Base-by-base conservation (phyloP, 2,797 vertebrate species). In the Clarias pachynema region DNA sequence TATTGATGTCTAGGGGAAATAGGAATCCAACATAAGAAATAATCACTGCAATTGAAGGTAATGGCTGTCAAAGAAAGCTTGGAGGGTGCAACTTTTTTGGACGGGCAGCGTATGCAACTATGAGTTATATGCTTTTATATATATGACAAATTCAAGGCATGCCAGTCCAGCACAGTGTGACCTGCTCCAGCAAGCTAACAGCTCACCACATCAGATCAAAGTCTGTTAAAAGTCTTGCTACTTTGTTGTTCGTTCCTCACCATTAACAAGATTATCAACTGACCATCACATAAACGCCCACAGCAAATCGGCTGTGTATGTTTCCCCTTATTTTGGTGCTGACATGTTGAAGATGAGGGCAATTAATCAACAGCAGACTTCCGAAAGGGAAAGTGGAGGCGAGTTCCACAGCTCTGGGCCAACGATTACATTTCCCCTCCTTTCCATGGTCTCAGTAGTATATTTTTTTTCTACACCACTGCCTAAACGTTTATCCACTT, bases 221-320 rank as follows among this genome's bases (percentile, higher is more conserved):
- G 73, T 75, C 74, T 4, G 73, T 57, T 57, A 75, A 56, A 60
- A 78, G 29, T 18, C 74, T 59, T 2, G 12, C 75, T 22, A 15
- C 75, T 60, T 79, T 86, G 84, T 87, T 75, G 44, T 73, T 87
- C 66, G 72, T 85, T 89, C 81, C 77, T 70, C 78, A 81, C 85
- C 81, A 85, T 90, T 87, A 89, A 83, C 82, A 74, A 84, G 86
- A 80, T 86, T 83, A 87, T 87, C 84, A 86, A 88, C 34, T 49
- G 87, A 88, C 86, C 82, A 16, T 86, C 81, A 87, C 62, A 81
- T 18, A 62, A 79, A 37, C 1, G 14, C 20, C 31, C 31, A 40
- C 31, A 62, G 57, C 57, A 79, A 79, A 79, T 37, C 57, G 24
- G 57, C 57, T 22, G 20, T 40, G 31, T 22, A 40, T 31, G n/a